A percentile compares a stretch with the other conserved stretches of the same genome.
These are phyloP conservation scores for Orthonevra nobilis DNA, from an alignment of 2,888 invertebrate species.

Conservation along the genomic window DNA sequence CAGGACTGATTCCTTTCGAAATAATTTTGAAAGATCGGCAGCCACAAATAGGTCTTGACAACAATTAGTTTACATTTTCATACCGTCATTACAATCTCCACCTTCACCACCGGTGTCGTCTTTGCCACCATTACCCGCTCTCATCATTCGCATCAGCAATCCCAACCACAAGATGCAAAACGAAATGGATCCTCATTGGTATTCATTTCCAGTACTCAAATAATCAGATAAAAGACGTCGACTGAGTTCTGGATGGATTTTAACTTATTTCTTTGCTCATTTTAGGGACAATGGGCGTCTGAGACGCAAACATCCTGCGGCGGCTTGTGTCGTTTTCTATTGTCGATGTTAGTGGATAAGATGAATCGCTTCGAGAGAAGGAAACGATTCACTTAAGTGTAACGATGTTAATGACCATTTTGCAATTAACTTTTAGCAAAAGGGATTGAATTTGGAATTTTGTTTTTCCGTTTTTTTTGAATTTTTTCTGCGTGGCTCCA, in stretches of 20 bases:
- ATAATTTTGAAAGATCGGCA: constrained; percentile 1
- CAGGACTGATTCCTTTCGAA: too few relatives aligned
- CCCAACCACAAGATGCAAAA: constrained; percentile 7
- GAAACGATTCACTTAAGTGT: constrained; percentile 45
- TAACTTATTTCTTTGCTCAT: constrained; percentile 37
- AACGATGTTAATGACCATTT: constrained; percentile 67
- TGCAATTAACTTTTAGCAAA: constrained; percentile 61
- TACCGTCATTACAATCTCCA: too few relatives aligned
- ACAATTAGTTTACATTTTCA: constrained; percentile 48
- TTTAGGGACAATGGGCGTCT: constrained; percentile 43
- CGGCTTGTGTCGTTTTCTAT: constrained; percentile 12
- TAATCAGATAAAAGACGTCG: constrained; percentile 63
- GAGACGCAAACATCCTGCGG: constrained; percentile 43
- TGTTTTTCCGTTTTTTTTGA: not conserved
- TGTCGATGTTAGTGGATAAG: not conserved
- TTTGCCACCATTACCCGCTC: too few relatives aligned
- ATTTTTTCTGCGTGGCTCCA: not conserved
- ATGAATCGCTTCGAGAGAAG: not conserved
- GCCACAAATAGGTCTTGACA: constrained; percentile 12
- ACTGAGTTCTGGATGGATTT: constrained; percentile 24
- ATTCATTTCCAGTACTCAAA: constrained; percentile 62
- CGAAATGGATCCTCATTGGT: constrained; percentile 54
- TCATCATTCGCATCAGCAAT: constrained; percentile 60
- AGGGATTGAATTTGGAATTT: constrained; percentile 58
- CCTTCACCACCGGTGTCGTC: too few relatives aligned